Base-by-base conservation (phyloP, 2,113 vertebrate genomes). In the Illadopsis cleaveri region DNA sequence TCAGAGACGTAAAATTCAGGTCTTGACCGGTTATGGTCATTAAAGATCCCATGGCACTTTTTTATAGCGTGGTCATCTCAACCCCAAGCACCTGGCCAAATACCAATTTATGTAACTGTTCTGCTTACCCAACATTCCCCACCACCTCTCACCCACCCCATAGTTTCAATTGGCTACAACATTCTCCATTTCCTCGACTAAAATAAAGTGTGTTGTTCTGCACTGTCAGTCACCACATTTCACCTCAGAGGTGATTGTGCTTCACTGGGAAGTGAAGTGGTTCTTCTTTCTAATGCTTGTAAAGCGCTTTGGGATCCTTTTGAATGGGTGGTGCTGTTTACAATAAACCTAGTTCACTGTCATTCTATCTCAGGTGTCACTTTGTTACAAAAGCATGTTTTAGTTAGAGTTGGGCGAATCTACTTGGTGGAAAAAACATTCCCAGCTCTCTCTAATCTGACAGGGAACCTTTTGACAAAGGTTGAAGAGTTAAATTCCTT, bases 291-390 rank as follows among this genome's bases (percentile, higher is more conserved):
- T 84, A 44, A 97, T 82, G 93, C 81, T 81, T 68, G 65, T 95
- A 96, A 97, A 97, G 96, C 92, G 94, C 97, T 97, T 97, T 97
- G 96, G 97, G 96, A 97, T 96, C 97, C 93, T 96, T 97, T 76
- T 79, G 88, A 95, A 95, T 42, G 86, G 96, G 93, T 11, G 51
- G 64, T 95, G 89, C 93, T 88, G 38, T 91, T 64, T 75, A 83
- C 20, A 79, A 12, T 57, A 64, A 53, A 62, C 13, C 31, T 77
- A 66, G 82, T 60, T 83, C 42, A 23, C 89, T 92, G 54, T 54
- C 79, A 37, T 77, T 83, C 60, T 91, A 27, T 24, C 76, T 80
- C 89, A 91, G 83, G 76, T 4, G 37, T 95, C 82, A 66, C 38
- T 75, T 64, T 3, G 37, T 69, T 73, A 73, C 18, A 68, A 94